Percentiles rank a stretch among this genome's conserved stretches.
These are phyloP conservation scores for Maniola jurtina DNA, from an alignment of 1,140 invertebrate species.

Conservation along the genomic window DNA sequence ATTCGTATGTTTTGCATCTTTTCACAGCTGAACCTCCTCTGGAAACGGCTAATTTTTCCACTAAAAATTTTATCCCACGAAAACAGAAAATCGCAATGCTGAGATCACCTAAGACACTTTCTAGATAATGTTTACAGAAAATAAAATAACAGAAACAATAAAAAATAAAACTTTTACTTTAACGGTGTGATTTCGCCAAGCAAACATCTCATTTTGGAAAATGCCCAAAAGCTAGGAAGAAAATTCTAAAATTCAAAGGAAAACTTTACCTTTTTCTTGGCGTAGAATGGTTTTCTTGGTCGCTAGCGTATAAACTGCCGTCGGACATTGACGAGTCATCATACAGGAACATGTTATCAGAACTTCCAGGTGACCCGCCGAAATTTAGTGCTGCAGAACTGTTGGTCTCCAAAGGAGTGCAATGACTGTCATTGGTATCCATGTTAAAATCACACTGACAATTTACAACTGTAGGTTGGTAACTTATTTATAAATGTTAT, in stretches of 20 bases:
- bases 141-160: not conserved
- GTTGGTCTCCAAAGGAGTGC: slow-evolving; percentile 38
- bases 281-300: slow-evolving; percentile 68
- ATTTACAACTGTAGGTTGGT: not conserved
- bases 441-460: slow-evolving; percentile 43
- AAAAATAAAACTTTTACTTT: too few relatives aligned
- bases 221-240: not conserved
- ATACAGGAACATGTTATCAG: slow-evolving; percentile 61
- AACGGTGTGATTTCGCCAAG: not conserved
- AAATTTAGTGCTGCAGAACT: slow-evolving; percentile 36
- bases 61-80: too few relatives aligned
- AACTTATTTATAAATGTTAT: not conserved
- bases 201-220: not conserved
- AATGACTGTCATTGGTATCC: slow-evolving; percentile 49
- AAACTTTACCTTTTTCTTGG: slow-evolving; percentile 58
- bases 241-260: not conserved
- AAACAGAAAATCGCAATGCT: too few relatives aligned
- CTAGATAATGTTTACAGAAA: too few relatives aligned
- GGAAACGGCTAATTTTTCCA: too few relatives aligned
- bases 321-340: slow-evolving; percentile 74
- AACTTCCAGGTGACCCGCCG: slow-evolving; percentile 57
- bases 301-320: slow-evolving; percentile 70
- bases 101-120: too few relatives aligned
- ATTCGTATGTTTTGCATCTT: too few relatives aligned
- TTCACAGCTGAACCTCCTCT: too few relatives aligned